Conservation (phyloP, 2,888 invertebrate genomes). For the Spilosoma lubricipeda region DNA sequence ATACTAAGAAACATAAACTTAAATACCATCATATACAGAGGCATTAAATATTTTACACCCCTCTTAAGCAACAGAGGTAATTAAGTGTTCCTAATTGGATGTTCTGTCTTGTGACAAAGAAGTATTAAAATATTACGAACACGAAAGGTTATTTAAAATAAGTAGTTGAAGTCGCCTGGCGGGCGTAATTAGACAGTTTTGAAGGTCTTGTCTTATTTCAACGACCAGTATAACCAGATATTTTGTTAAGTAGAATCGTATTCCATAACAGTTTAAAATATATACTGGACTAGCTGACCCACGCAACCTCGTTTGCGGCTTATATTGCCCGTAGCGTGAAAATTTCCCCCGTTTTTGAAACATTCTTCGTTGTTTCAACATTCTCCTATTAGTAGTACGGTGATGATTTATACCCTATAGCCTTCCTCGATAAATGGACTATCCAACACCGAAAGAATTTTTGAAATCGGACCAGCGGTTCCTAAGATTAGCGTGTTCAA, state of each 20-base stretch:
- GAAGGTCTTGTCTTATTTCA: neutral
- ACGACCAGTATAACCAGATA: neutral
- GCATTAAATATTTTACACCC: neutral
- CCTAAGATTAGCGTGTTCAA: too few relatives aligned
- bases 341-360: too few relatives aligned
- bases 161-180: neutral
- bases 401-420: too few relatives aligned
- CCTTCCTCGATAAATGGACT: too few relatives aligned
- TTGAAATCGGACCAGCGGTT: too few relatives aligned
- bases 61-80: neutral
- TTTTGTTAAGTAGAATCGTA: neutral
- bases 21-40: neutral
- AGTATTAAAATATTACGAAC: neutral
- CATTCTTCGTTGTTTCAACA: too few relatives aligned
- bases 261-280: neutral
- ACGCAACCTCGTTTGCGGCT: too few relatives aligned
- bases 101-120: neutral
- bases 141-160: neutral
- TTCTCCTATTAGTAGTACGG: too few relatives aligned
- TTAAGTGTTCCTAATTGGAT: constrained; percentile 1
- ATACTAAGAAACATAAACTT: neutral
- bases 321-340: too few relatives aligned
- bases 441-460: too few relatives aligned
- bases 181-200: neutral
- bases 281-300: too few relatives aligned